Evolutionary conservation across 2,888 invertebrate genomes (phyloP), one percentile per base, ranked within the genome.

Genomic region (Coelinius sp.): DNA sequence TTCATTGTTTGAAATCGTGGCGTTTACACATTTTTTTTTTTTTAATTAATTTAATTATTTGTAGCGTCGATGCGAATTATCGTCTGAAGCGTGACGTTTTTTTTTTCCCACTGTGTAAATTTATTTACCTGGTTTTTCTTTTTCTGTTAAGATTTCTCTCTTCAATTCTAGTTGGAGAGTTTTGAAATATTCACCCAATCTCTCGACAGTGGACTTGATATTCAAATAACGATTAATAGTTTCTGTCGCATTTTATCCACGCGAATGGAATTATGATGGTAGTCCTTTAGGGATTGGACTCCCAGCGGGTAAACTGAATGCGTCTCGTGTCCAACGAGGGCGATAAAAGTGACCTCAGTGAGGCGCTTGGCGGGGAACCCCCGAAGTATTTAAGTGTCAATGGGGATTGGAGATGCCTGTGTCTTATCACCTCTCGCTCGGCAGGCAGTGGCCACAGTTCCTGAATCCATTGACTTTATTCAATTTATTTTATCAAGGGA

Each of bases 381-480:
- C 89, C 89, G 77, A 88, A 88, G 85, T 90, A 90, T 83, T 89
- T 90, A 82, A 89, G 88, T 79, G 91, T 91, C 88, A 91, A 85
- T 79, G 92, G 92, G 85, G 92, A 91, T 88, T 92, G 91, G 86
- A 92, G 89, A 88, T 92, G 92, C 86, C 90, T 90, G 88, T 92
- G 92, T 88, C 89, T 90, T 85, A 91, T 92, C 87, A 91, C 91
- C 90, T 93, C 92, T 84, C 91, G 90, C 91, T 92, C 92, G 87
- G 90, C 90, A 90, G 91, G 90, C 84, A 90, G 87, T 85, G 90
- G 90, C 90, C 90, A 91, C 81, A 90, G 88, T 87, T 91, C 91
- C 91, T 91, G 68, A 68, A 72, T 63, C 68, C 63, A 72, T 72
- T 53, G 56, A 68, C 68, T 72, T 68, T 63, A 62, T 68, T 68